These are phyloP conservation scores for Manis crassicaudata DNA, from an alignment of 2,797 vertebrate genomes.

Conservation along the genomic window DNA sequence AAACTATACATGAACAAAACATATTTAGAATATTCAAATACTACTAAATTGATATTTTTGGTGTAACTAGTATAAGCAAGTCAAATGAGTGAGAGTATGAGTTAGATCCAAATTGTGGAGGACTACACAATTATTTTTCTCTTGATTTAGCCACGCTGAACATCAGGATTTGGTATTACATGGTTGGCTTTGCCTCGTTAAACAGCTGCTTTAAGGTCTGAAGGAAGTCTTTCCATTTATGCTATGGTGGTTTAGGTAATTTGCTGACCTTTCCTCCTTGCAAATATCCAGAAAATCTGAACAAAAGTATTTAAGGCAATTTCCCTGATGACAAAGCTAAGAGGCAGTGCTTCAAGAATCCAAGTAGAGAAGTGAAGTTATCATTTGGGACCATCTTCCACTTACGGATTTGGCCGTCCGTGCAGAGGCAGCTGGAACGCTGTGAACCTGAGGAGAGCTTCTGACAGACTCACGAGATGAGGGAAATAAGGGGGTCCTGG, in stretches of 20 bases:
- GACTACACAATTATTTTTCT: background rate
- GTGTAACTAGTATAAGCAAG: background rate
- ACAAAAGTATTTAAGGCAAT: background rate
- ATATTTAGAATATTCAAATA: background rate
- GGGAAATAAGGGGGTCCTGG: background rate
- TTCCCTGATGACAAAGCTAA: background rate
- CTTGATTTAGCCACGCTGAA: background rate
- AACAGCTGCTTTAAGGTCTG: background rate
- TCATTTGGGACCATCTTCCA: background rate
- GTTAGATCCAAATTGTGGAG: background rate
- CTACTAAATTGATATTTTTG: background rate
- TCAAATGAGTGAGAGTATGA: background rate
- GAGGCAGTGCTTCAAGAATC: background rate
- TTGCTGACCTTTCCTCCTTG: rapidly evolving
- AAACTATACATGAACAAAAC: background rate
- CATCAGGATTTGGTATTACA: background rate
- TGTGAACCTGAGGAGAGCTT: background rate
- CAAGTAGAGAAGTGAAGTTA: background rate
- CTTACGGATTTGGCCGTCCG: background rate
- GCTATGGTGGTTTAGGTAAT: background rate
- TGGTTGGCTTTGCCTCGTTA: background rate
- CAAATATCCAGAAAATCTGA: background rate
- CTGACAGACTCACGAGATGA: background rate
- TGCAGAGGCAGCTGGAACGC: background rate
- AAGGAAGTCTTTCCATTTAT: background rate